Conservation (phyloP, 2,888 invertebrate species). For the Nomada hirtipes region DNA sequence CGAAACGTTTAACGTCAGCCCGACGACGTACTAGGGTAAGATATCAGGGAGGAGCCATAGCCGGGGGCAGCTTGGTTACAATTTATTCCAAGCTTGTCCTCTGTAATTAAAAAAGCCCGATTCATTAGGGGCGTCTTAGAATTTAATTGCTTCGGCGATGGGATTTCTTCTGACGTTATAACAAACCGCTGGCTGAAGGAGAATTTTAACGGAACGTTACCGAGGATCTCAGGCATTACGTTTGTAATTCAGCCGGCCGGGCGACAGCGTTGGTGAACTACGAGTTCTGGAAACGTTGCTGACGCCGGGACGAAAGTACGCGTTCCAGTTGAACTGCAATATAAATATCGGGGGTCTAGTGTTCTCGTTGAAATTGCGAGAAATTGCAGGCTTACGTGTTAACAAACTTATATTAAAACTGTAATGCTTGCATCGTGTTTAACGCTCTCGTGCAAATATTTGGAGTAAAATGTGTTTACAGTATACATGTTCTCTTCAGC, state of each 20-base stretch:
- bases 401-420: too few species aligned
- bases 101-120: conserved; percentile 67
- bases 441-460: too few species aligned
- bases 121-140: conserved; percentile 70
- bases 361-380: not conserved
- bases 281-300: not conserved
- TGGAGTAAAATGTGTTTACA: too few species aligned
- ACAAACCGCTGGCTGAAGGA: conserved; percentile 62
- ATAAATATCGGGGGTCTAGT: not conserved
- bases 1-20: conserved; percentile 51
- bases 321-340: conserved; percentile 1
- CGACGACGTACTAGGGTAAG: conserved; percentile 45
- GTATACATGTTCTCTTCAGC: too few species aligned
- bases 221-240: conserved; percentile 41
- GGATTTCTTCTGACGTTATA: conserved; percentile 63
- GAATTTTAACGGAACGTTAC: conserved; percentile 57
- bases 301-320: not conserved
- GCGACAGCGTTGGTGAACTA: not conserved
- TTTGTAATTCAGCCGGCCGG: conserved; percentile 27
- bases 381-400: too few species aligned
- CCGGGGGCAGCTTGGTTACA: conserved; percentile 52
- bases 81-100: conserved; percentile 65
- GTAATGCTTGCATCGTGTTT: too few species aligned
- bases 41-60: conserved; percentile 21
- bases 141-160: conserved; percentile 69